phyloP scores from a whole-genome alignment of 2,888 invertebrate species.

The Thymelicus lineola region DNA sequence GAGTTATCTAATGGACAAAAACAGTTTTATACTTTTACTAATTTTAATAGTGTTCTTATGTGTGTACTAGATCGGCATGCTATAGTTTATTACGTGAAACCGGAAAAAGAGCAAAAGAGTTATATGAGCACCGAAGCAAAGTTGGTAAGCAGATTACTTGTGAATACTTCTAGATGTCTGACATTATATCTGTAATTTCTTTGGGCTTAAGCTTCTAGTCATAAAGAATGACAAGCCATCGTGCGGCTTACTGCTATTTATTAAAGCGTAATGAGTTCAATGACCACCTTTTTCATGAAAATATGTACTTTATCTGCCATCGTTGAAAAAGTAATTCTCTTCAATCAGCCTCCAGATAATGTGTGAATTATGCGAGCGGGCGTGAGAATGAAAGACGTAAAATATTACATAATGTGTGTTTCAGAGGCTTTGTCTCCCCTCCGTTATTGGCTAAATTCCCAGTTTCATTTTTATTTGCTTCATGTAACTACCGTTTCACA shows the following conservation, averaged over 20 bases:
- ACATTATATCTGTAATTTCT: too few species aligned
- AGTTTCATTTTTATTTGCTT: slow-evolving; percentile 56
- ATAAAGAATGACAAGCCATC: too few species aligned
- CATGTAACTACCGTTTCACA: slow-evolving; percentile 37
- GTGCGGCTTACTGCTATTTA: neutral
- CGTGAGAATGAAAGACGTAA: slow-evolving; percentile 63
- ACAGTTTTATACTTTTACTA: too few species aligned
- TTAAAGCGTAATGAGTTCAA: neutral
- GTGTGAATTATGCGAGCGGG: slow-evolving; percentile 65
- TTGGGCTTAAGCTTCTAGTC: neutral
- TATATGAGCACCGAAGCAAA: too few species aligned
- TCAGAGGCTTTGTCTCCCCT: slow-evolving; percentile 57
- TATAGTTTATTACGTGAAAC: too few species aligned
- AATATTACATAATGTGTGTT: slow-evolving; percentile 59
- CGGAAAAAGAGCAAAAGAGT: too few species aligned
- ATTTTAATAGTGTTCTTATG: too few species aligned
- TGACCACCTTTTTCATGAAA: slow-evolving; percentile 5
- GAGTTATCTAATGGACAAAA: too few species aligned
- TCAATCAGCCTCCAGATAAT: slow-evolving; percentile 60
- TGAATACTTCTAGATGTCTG: too few species aligned
- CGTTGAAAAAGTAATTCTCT: slow-evolving; percentile 49
- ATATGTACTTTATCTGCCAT: slow-evolving; percentile 33
- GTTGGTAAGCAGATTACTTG: too few species aligned
- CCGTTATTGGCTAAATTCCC: slow-evolving; percentile 65
- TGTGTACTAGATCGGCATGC: too few species aligned